Evolutionary conservation across 2,113 vertebrate genomes (phyloP), one percentile per base, ranked within the genome.

Genomic region (Mus spicilegus): DNA sequence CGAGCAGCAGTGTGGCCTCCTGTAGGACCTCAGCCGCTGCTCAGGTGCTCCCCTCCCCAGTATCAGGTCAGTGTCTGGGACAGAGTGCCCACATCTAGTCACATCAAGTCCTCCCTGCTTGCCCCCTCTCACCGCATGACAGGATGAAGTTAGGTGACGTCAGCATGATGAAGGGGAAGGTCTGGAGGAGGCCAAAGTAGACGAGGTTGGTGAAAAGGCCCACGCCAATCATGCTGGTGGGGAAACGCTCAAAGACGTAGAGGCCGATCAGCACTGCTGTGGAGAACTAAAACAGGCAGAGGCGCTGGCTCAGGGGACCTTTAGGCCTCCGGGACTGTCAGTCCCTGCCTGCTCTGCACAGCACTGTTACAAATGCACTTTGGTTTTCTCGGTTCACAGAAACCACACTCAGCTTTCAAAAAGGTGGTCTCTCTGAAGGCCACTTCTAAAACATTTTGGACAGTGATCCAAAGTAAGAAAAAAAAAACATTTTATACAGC

Each of bases 121-220:
- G 11, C n/a, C 14, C 91, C 81, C 14, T 97, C 99, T 98, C 97
- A 99, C 99, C 99, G 7, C 99, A 99, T 0, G 99, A 99, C 20
- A 99, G 98, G 94, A 99, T 99, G 97, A 99, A 99, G 97, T 99
- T 99, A 33, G 99, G 99, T 7, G 99, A 99, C 54, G 99, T 99
- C 88, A 99, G 99, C 98, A 99, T 98, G 73, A 99, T 99, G 98
- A 99, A 99, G 24, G 99, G 99, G 98, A 99, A 99, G 2, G 99
- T 99, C 98, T 99, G 99, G 76, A 99, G 98, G 76, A 99, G 98
- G 58, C 99, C 99, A 1, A 99, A 99, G 98, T 99, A 99, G 70
- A 99, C 99, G 63, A 99, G 98, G 98, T 99, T 99, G 96, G 99
- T 99, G 98, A 99, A 99, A 95, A 99, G 99, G 51, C 99, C 99